Percentiles rank a stretch among this genome's conserved stretches.
phyloP scores from a whole-genome alignment of 2,888 invertebrate species.

The Limnephilus rhombicus region DNA sequence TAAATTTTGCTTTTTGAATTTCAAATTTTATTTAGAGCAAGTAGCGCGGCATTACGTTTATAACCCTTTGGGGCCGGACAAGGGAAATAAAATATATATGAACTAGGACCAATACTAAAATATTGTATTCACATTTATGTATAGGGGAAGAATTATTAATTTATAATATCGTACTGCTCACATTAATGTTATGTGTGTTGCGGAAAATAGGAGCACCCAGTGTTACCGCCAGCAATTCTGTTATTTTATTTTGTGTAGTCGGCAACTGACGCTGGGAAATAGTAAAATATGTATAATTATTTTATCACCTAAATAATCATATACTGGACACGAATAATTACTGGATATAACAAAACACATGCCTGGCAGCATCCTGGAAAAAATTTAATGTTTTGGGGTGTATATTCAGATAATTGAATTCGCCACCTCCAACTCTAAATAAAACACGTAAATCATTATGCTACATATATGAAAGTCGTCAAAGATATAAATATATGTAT shows the following conservation, averaged over 20 bases:
- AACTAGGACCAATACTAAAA: neutral
- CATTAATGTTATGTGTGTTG: too few relatives aligned
- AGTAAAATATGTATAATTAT: too few relatives aligned
- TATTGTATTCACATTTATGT: neutral
- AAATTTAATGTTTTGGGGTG: too few relatives aligned
- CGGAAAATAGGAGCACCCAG: too few relatives aligned
- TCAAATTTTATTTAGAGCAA: conserved; percentile 64
- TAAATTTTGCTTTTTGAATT: conserved; percentile 66
- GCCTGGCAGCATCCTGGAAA: neutral
- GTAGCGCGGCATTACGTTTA: conserved; percentile 54
- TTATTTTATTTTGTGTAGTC: too few relatives aligned
- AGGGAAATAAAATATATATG: neutral
- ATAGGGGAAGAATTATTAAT: neutral
- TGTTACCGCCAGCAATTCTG: too few relatives aligned
- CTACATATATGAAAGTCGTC: neutral
- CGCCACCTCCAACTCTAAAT: neutral
- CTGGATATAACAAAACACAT: neutral
- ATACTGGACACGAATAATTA: neutral
- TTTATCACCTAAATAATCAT: neutral
- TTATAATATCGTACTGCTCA: neutral
- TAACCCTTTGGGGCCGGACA: conserved; percentile 48
- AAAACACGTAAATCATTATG: neutral
- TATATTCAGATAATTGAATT: neutral
- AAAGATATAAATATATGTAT: neutral
- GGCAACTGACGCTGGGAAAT: too few relatives aligned